Evolutionary conservation across 2,797 vertebrate species (phyloP), one percentile per base, ranked within the genome.

Genomic region (Lycodopsis pacificus): DNA sequence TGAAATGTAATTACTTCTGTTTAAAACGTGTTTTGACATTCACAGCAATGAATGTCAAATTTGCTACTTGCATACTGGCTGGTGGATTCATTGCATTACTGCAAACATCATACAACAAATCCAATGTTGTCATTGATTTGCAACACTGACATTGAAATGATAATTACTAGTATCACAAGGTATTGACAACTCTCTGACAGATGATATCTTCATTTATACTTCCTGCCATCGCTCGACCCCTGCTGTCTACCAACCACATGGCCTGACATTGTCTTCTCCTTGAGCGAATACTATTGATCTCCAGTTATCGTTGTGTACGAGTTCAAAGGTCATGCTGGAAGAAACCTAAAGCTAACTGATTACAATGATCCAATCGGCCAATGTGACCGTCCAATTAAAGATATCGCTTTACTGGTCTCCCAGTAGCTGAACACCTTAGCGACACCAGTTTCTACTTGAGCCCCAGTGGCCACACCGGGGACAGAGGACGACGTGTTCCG

Each of bases 401-500:
- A 61, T 19, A 7, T 63, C 2, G 27, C 8, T 22, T 42, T 15
- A 10, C 34, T 54, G 17, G 13, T 36, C 36, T 11, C 2, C 7
- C 7, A 17, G 4, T 3, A n/a, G 13, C 3, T 68, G 9, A n/a
- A 57, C 46, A n/a, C 1, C 3, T 12, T 1, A 30, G 32, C 9
- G 10, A 0, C 12, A 65, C 10, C 20, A 1, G 53, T 42, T 44
- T 83, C 53, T 19, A 11, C 17, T 73, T 82, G 71, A 80, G 65
- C 75, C n/a, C 59, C 30, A n/a, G 42, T n/a, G 38, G 12, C 19
- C 42, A 65, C n/a, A 75, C 38, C n/a, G 30, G 54, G 34, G 53
- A 14, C 69, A 85, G 48, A 92, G 90, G 86, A 91, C 89, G 89
- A 72, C 0, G 44, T 83, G 91, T 88, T 76, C 84, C 54, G 22